A percentile compares a stretch with the other conserved stretches of the same genome.
Evolutionary conservation across 2,797 vertebrate species (phyloP).

Genomic region (Peromyscus aztecus): DNA sequence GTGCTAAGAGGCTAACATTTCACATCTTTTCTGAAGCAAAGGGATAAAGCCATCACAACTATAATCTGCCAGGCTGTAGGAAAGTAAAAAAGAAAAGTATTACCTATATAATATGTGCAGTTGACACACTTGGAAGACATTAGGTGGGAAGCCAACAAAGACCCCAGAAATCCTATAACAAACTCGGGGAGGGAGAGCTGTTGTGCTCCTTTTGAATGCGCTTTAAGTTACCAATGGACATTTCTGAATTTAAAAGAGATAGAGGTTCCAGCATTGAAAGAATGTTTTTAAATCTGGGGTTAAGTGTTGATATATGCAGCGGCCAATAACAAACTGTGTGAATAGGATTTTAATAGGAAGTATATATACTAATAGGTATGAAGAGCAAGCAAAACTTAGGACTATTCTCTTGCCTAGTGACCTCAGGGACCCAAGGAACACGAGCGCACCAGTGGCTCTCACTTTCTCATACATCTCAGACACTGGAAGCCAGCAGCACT

Average conservation of each 20-base stretch:
- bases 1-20: not conserved
- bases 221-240: not conserved
- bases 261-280: not conserved
- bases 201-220: not conserved
- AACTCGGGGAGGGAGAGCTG: not conserved
- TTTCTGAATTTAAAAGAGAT: conserved; percentile 28
- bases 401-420: not conserved
- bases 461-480: not conserved
- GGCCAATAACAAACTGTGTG: not conserved
- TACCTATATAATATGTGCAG: not conserved
- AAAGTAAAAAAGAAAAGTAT: not conserved
- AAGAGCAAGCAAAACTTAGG: not conserved
- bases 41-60: conserved; percentile 28
- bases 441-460: not conserved
- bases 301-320: not conserved
- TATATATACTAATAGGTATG: not conserved
- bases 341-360: not conserved
- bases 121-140: too few species aligned
- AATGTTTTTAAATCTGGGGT: not conserved
- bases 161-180: not conserved
- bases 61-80: not conserved
- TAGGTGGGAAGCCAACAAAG: not conserved
- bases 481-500: not conserved
- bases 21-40: conserved; percentile 2
- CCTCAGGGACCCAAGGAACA: not conserved